A percentile compares a stretch with the other conserved stretches of the same genome.
Evolutionary conservation across 2,797 vertebrate genomes (phyloP).

Genomic region (Trematomus bernacchii): DNA sequence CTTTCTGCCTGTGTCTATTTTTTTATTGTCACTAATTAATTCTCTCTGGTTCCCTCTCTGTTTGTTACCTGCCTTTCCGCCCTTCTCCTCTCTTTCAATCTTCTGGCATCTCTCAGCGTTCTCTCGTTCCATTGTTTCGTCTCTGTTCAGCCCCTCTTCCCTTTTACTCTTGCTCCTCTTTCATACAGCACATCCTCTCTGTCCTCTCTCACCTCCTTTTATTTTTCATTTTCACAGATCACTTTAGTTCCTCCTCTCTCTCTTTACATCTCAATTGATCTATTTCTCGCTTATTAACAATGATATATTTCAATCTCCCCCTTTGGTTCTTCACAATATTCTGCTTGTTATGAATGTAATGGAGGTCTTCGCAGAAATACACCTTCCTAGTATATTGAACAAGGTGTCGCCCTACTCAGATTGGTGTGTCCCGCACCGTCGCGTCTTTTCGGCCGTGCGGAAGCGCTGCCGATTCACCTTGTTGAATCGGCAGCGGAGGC

Average conservation of each 20-base stretch:
- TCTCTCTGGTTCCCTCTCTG: slow-evolving; percentile 4
- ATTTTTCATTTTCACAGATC: slow-evolving; percentile 33
- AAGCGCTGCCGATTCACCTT: no score
- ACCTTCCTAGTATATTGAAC: no score
- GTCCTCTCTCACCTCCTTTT: neutral
- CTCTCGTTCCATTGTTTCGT: slow-evolving; percentile 24
- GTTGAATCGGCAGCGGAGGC: no score
- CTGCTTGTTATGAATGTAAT: no score
- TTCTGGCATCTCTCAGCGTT: slow-evolving; percentile 32
- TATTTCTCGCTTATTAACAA: neutral
- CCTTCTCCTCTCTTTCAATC: slow-evolving; percentile 7
- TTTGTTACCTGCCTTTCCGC: slow-evolving; percentile 33
- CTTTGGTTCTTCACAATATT: no score
- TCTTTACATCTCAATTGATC: slow-evolving; percentile 1
- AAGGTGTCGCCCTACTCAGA: no score
- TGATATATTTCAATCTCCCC: no score
- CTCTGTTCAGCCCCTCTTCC: slow-evolving; percentile 21
- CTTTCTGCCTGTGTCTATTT: slow-evolving; percentile 20
- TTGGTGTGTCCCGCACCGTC: no score
- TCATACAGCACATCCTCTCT: slow-evolving; percentile 27
- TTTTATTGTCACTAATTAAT: slow-evolving; percentile 30
- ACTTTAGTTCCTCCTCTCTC: slow-evolving; percentile 11
- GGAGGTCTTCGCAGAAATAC: no score
- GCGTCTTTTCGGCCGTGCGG: no score
- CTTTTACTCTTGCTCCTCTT: slow-evolving; percentile 7